These are phyloP conservation scores for Chiridota heheva DNA, from an alignment of 35 echinoderm and acorn worm species.

Conservation along the genomic window DNA sequence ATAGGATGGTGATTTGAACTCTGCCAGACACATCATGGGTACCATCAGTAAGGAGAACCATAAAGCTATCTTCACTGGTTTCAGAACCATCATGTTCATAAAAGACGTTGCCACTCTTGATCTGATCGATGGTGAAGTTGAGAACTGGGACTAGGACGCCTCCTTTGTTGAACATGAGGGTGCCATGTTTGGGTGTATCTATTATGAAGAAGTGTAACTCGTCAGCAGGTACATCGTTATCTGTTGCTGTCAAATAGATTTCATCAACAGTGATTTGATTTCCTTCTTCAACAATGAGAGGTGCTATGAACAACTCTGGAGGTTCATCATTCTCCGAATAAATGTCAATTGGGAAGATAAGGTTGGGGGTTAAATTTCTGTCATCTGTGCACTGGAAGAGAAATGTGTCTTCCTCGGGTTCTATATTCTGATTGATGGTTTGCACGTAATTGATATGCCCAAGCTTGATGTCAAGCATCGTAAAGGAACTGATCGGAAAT, in stretches of 20 bases:
- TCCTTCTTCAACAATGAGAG: conserved; percentile 81
- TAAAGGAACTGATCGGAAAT: conserved; percentile 86
- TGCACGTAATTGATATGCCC: conserved; percentile 99
- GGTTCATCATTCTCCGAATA: conserved; percentile 82
- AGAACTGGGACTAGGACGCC: conserved; percentile 51
- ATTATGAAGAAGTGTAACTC: conserved; percentile 91
- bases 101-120: conserved; percentile 52
- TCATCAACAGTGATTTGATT: conserved; percentile 55
- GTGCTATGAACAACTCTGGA: conserved; percentile 62
- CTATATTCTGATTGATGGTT: conserved; percentile 70
- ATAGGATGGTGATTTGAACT: conserved; percentile 60
- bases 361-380: conserved; percentile 64
- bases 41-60: conserved; percentile 86
- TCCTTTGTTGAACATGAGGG: conserved; percentile 43
- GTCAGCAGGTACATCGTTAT: conserved; percentile 73
- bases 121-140: conserved; percentile 91
- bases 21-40: conserved; percentile 77
- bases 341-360: conserved; percentile 83
- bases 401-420: conserved; percentile 83
- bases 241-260: conserved; percentile 62
- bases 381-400: conserved; percentile 89
- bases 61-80: conserved; percentile 82
- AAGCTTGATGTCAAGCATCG: conserved; percentile 77
- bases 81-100: conserved; percentile 94
- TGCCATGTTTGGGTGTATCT: conserved; percentile 61